Evolutionary conservation across 2,797 vertebrate species (phyloP).

Genomic region (Gallirallus australis): DNA sequence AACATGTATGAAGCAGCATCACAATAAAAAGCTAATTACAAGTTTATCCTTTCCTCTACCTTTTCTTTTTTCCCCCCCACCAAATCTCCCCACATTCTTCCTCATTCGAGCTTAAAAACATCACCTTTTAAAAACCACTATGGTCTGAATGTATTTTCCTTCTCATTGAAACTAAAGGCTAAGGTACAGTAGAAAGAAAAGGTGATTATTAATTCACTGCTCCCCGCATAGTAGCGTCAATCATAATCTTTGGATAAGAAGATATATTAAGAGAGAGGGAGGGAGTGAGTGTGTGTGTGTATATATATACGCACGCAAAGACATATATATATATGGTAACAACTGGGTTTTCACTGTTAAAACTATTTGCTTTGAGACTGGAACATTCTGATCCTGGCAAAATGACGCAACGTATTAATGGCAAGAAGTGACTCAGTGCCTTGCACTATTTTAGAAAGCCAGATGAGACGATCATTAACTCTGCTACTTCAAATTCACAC

Average conservation of each 20-base stretch:
- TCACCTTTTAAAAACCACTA: not conserved
- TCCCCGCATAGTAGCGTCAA: not conserved
- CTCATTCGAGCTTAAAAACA: not conserved
- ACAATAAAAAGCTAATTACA: not conserved
- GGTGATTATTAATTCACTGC: not conserved
- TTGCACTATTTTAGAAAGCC: constrained; percentile 59
- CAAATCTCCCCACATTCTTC: not conserved
- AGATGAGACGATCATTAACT: constrained; percentile 28
- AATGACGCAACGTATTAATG: constrained; percentile 56
- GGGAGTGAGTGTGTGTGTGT: no score
- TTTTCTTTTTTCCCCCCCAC: not conserved
- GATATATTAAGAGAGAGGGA: not conserved
- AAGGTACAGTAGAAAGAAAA: not conserved
- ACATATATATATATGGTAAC: constrained; percentile 5
- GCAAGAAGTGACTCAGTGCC: constrained; percentile 57
- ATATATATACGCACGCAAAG: not conserved
- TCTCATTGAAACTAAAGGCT: not conserved
- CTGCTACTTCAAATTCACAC: not conserved
- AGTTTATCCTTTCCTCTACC: not conserved
- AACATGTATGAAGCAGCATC: not conserved
- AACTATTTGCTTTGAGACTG: constrained; percentile 51
- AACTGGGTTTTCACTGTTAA: constrained; percentile 37
- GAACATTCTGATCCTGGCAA: constrained; percentile 67
- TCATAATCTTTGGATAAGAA: not conserved
- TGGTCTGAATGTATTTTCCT: not conserved